These are phyloP conservation scores for Ormyrus nitidulus DNA, from an alignment of 2,888 invertebrate genomes.

Conservation along the genomic window DNA sequence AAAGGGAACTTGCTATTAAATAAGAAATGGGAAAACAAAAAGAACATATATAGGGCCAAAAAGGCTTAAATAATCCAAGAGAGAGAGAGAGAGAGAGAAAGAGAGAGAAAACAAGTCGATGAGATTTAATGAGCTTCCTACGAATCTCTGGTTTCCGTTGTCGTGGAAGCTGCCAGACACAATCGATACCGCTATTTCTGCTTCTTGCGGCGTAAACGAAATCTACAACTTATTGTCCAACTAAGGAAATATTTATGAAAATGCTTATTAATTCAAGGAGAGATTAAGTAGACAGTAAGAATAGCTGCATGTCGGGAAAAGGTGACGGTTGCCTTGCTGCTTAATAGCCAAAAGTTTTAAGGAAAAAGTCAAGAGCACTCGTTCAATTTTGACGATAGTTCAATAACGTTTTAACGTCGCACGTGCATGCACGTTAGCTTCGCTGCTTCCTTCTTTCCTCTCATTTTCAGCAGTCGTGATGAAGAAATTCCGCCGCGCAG, in stretches of 20 bases:
- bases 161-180: background rate
- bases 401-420: slow-evolving; percentile 6
- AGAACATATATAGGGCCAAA: background rate
- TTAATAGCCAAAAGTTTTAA: background rate
- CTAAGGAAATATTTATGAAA: background rate
- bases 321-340: background rate
- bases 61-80: slow-evolving; percentile 51
- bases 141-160: slow-evolving; percentile 31
- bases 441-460: too few species aligned
- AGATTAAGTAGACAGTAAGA: too few species aligned
- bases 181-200: slow-evolving; percentile 21
- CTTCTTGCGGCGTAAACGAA: background rate
- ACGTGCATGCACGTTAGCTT: too few species aligned
- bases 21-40: slow-evolving; percentile 48
- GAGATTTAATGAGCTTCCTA: slow-evolving; percentile 38
- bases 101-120: slow-evolving; percentile 19
- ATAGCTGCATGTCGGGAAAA: too few species aligned
- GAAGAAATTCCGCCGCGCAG: too few species aligned
- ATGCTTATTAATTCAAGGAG: background rate
- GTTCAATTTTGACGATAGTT: slow-evolving; percentile 16
- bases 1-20: slow-evolving; percentile 32
- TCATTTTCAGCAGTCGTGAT: too few species aligned
- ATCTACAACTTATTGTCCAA: background rate
- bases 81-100: slow-evolving; percentile 29
- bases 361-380: background rate